Percentiles rank a stretch among this genome's conserved stretches.
phyloP scores from a whole-genome alignment of 2,888 invertebrate species.

The Noctua janthe region DNA sequence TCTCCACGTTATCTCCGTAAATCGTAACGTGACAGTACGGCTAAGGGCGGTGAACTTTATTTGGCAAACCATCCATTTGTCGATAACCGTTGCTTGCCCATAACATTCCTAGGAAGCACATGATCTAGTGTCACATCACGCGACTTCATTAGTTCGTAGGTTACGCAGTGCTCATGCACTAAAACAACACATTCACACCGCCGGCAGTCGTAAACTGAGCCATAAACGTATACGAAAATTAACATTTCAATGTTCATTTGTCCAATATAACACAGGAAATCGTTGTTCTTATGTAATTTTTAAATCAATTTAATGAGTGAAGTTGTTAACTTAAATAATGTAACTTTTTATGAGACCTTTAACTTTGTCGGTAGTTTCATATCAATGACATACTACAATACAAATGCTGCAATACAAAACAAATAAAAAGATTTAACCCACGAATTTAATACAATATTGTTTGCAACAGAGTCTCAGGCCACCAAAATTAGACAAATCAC shows the following conservation, averaged over 20 bases:
- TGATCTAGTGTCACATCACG: no score
- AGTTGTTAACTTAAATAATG: constrained; percentile 27
- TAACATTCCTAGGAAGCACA: no score
- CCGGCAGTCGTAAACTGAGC: no score
- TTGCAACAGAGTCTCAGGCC: constrained; percentile 45
- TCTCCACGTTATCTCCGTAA: no score
- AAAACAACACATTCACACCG: no score
- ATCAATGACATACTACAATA: constrained; percentile 18
- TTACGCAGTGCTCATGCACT: no score
- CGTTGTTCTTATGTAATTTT: constrained; percentile 17
- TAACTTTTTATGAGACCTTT: constrained; percentile 13
- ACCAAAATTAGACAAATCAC: constrained; percentile 70
- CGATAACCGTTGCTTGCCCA: no score
- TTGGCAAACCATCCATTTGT: no score
- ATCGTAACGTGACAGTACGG: no score
- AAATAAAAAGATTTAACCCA: constrained; percentile 35
- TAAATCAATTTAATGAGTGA: constrained; percentile 33
- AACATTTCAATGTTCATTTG: constrained; percentile 24
- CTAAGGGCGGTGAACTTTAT: no score
- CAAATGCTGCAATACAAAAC: constrained; percentile 12
- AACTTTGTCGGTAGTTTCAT: constrained; percentile 1
- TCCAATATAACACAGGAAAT: constrained; percentile 7
- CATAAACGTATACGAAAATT: no score
- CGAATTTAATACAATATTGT: constrained; percentile 38
- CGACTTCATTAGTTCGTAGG: no score